phyloP scores from a whole-genome alignment of 2,113 vertebrate genomes.

The Microcebus jonahi region DNA sequence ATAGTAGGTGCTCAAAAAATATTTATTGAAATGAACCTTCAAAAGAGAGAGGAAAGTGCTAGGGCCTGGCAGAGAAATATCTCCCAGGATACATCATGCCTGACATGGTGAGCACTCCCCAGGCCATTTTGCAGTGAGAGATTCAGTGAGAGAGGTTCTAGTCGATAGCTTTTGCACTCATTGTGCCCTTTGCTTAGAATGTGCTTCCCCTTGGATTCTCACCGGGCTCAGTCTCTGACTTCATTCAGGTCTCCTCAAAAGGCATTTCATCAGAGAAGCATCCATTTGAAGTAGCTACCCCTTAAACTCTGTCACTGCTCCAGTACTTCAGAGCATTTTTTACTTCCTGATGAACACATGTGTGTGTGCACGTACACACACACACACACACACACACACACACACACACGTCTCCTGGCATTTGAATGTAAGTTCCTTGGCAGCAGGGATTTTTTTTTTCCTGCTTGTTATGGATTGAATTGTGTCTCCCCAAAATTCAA shows the following conservation, averaged over 20 bases:
- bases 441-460: not conserved
- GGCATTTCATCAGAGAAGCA: not conserved
- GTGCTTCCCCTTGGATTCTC: not conserved
- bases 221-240: not conserved
- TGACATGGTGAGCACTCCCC: not conserved
- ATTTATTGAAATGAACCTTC: not conserved
- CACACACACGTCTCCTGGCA: not conserved
- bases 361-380: too few species aligned
- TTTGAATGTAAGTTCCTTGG: not conserved
- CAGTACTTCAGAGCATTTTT: not conserved
- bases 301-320: not conserved
- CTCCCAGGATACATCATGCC: not conserved
- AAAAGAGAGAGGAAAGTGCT: not conserved
- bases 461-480: not conserved
- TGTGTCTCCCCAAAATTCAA: not conserved
- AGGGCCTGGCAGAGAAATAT: not conserved
- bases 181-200: not conserved
- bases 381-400: not conserved
- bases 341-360: not conserved
- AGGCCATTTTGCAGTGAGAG: not conserved
- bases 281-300: not conserved
- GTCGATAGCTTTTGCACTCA: not conserved
- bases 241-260: not conserved
- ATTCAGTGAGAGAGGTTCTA: not conserved
- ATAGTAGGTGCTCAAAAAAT: not conserved